Conservation (phyloP, 1,140 invertebrate genomes). For the Phthorimaea operculella region DNA sequence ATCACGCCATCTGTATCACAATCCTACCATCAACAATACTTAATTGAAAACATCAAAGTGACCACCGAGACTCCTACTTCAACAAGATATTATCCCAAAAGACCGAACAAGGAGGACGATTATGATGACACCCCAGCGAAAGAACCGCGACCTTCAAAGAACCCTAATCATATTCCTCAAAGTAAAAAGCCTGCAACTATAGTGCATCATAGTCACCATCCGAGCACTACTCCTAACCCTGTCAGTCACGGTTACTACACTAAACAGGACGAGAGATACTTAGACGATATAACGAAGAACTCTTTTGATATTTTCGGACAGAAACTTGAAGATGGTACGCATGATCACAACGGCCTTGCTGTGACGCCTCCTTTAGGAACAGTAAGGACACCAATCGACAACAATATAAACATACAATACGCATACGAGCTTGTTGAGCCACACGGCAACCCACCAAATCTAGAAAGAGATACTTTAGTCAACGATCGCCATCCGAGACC, state of each 20-base stretch:
- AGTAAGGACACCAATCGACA: constrained; percentile 51
- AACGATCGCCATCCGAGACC: constrained; percentile 72
- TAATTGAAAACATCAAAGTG: constrained; percentile 54
- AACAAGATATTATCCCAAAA: constrained; percentile 58
- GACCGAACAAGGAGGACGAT: constrained; percentile 47
- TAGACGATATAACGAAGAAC: constrained; percentile 81
- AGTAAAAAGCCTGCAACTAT: constrained; percentile 44
- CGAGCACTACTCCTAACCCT: constrained; percentile 71
- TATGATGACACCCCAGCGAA: constrained; percentile 48
- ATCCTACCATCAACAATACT: constrained; percentile 51
- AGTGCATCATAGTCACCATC: constrained; percentile 42
- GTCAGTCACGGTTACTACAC: constrained; percentile 75
- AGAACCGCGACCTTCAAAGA: constrained; percentile 38
- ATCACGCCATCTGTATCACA: constrained; percentile 56
- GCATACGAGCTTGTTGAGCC: constrained; percentile 57
- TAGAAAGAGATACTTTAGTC: constrained; percentile 71
- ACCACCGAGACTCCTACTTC: constrained; percentile 57
- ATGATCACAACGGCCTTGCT: constrained; percentile 67
- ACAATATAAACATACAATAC: constrained; percentile 54
- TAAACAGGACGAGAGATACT: constrained; percentile 75
- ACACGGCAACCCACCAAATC: constrained; percentile 51
- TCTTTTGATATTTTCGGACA: constrained; percentile 82
- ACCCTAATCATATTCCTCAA: constrained; percentile 51
- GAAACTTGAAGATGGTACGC: constrained; percentile 69
- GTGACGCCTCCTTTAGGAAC: constrained; percentile 59